Evolutionary conservation across 2,113 vertebrate species (phyloP), one percentile per base, ranked within the genome.

Genomic region (Alligator mississippiensis): DNA sequence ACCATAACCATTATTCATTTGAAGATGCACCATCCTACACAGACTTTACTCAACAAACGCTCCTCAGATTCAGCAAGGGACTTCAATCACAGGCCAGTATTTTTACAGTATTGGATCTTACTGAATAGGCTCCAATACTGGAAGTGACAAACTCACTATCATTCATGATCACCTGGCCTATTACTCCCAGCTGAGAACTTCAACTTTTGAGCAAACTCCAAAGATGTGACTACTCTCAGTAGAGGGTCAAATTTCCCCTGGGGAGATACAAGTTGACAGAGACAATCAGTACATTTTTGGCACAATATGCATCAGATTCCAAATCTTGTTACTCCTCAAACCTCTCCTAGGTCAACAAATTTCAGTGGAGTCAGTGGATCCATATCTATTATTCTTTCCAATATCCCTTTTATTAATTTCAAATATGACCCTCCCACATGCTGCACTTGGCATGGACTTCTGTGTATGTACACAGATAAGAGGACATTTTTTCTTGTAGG

Each of bases 181-280:
- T 91, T 95, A 89, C 91, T 80, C 83, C 60, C 85, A 92, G 85
- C 89, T 1, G 85, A 82, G 47, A 72, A 64, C 24, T 70, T 0
- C 14, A 60, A 77, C n/a, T 80, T 15, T 59, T n/a, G 55, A 78
- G 55, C 81, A 3, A 6, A 80, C 88, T 88, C 38, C 19, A 5
- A 0, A 75, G 5, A 92, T 75, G 68, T 58, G 82, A 95, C 85
- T 89, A 34, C 80, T 72, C 76, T 9, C 1, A 54, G 12, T 4
- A 5, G 58, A 79, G 62, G 27, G 60, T 5, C 3, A 57, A 24
- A 24, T 27, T 2, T 61, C 1, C 77, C 19, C 54, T 78, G 77
- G 64, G 80, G n/a, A 58, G 79, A 25, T 57, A 13, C 81, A 27
- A 9, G 57, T 0, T 85, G 68, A 70, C 16, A 4, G 70, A 79